Conservation (phyloP, 2,113 vertebrate genomes). For the Gasterosteus nipponicus region DNA sequence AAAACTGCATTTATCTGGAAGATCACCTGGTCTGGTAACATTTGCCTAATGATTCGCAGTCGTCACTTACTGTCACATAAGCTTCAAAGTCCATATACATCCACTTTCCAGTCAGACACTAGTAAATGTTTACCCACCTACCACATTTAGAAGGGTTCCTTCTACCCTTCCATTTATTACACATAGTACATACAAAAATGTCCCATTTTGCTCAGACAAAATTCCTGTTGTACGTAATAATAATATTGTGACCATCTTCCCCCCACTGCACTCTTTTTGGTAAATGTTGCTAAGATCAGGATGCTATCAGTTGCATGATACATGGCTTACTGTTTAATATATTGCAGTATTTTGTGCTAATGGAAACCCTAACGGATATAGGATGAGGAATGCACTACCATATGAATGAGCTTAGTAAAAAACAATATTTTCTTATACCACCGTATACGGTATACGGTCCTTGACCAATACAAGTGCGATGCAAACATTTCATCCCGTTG, state of each 20-base stretch:
- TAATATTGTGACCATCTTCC: conserved; percentile 20
- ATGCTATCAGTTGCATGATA: no score
- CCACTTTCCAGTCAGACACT: conserved; percentile 18
- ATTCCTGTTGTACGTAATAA: not conserved
- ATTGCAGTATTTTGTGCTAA: no score
- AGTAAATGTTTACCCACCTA: conserved; percentile 11
- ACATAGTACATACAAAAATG: not conserved
- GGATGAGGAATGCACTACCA: no score
- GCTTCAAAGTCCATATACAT: conserved; percentile 39
- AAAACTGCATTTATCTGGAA: conserved; percentile 9
- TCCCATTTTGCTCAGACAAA: conserved; percentile 27
- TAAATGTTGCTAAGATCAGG: not conserved
- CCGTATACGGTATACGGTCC: conserved; percentile 1
- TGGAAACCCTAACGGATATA: no score
- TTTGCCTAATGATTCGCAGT: conserved; percentile 27
- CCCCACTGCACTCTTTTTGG: conserved; percentile 5
- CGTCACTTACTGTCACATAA: conserved; percentile 2
- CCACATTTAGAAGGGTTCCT: conserved; percentile 11
- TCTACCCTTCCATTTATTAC: not conserved
- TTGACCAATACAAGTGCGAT: conserved; percentile 27
- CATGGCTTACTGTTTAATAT: no score
- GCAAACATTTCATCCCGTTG: conserved; percentile 51
- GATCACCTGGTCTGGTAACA: conserved; percentile 5
- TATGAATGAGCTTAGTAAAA: no score
- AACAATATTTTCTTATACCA: not conserved